Evolutionary conservation across 1,140 invertebrate species (phyloP).

Genomic region (Rhagoletis zephyria): DNA sequence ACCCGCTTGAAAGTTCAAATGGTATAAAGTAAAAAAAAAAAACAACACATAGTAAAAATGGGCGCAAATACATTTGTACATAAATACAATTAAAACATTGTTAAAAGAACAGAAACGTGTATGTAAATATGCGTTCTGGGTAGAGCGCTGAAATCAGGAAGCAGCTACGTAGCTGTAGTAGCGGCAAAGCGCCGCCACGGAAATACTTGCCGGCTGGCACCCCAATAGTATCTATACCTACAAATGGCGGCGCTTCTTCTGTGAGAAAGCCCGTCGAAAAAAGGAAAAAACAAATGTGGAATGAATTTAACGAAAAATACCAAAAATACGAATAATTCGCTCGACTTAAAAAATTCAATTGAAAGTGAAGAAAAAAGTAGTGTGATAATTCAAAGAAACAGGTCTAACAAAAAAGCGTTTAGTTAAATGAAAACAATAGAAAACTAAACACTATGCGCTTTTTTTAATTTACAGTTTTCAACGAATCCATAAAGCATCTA

Average conservation of each 20-base stretch:
- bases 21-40: neutral
- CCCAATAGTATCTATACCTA: constrained; percentile 29
- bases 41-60: neutral
- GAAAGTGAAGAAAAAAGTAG: neutral
- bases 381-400: neutral
- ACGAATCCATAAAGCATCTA: no score
- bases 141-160: constrained; percentile 45
- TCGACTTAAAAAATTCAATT: neutral
- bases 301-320: neutral
- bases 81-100: neutral
- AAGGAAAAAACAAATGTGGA: neutral
- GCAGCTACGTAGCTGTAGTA: constrained; percentile 19
- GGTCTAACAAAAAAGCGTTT: no score
- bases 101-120: neutral
- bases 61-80: neutral
- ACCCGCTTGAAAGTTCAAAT: neutral
- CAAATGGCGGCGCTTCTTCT: constrained; percentile 26
- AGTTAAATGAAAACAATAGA: no score
- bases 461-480: no score
- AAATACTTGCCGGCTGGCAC: constrained; percentile 33
- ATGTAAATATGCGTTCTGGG: constrained; percentile 14
- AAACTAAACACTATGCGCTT: no score
- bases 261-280: neutral
- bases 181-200: constrained; percentile 33
- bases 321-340: no score